Conservation (phyloP, 2,797 vertebrate genomes). For the Galagoides demidoff region DNA sequence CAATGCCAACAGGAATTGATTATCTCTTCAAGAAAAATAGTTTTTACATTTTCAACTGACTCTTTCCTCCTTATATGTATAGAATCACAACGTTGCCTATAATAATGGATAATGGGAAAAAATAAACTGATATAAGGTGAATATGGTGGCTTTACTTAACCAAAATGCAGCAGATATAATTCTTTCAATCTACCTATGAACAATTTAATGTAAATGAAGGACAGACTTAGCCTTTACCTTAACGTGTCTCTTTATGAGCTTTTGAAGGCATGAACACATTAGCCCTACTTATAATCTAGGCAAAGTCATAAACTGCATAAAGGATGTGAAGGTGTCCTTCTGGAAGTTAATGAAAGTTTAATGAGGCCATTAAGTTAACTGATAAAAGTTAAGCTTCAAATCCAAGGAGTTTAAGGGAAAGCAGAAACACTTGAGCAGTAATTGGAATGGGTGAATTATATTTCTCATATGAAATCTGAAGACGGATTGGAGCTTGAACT, state of each 20-base stretch:
- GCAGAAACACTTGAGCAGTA: not conserved
- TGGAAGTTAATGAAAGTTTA: conserved; percentile 52
- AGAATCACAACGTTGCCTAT: conserved; percentile 25
- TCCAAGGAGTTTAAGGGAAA: conserved; percentile 25
- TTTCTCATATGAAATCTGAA: not conserved
- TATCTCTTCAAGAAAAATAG: conserved; percentile 42
- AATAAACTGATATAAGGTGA: not conserved
- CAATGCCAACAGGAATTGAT: not conserved
- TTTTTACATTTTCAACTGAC: conserved; percentile 48
- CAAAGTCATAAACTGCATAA: conserved; percentile 16
- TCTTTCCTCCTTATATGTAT: conserved; percentile 6
- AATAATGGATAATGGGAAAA: not conserved
- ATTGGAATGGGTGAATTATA: not conserved
- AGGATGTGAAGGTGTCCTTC: not conserved
- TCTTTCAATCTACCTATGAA: not conserved
- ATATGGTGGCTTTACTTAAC: not conserved
- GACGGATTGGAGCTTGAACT: not conserved
- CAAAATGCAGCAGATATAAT: not conserved
- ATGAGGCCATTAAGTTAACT: conserved; percentile 33
- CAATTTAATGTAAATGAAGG: not conserved
- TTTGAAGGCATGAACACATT: conserved; percentile 29
- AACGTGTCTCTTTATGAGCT: not conserved
- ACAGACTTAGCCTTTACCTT: not conserved
- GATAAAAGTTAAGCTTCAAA: conserved; percentile 30
- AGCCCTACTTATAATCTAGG: not conserved